phyloP scores from a whole-genome alignment of 2,797 vertebrate species.

The Antennarius maculatus region DNA sequence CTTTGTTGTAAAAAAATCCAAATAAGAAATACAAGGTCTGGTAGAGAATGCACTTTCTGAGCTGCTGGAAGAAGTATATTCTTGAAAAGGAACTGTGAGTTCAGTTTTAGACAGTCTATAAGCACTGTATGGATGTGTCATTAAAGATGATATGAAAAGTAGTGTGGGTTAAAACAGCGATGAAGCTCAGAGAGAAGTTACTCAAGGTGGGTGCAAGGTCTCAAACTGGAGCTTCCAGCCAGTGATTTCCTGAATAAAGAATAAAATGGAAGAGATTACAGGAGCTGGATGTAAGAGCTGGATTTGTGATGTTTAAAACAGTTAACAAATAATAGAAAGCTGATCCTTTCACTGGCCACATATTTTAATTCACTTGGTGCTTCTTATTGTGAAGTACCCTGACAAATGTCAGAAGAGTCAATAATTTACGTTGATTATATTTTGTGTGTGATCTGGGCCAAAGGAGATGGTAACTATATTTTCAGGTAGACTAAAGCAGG shows the following conservation, averaged over 20 bases:
- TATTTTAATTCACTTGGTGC: background rate
- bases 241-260: background rate
- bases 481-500: no score
- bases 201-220: background rate
- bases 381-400: background rate
- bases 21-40: no score
- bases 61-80: background rate
- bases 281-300: background rate
- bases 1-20: no score
- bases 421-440: no score
- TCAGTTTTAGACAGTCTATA: background rate
- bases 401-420: background rate
- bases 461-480: no score
- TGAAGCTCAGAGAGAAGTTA: no score
- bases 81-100: background rate
- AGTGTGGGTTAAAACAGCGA: no score
- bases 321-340: background rate
- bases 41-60: no score
- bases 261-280: background rate
- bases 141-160: constrained; percentile 1
- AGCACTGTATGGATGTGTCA: background rate
- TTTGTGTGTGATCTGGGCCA: no score
- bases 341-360: background rate
- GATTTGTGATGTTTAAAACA: constrained; percentile 4
- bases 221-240: background rate